Conservation (phyloP, 2,888 invertebrate species). For the Tetramorium bicarinatum region DNA sequence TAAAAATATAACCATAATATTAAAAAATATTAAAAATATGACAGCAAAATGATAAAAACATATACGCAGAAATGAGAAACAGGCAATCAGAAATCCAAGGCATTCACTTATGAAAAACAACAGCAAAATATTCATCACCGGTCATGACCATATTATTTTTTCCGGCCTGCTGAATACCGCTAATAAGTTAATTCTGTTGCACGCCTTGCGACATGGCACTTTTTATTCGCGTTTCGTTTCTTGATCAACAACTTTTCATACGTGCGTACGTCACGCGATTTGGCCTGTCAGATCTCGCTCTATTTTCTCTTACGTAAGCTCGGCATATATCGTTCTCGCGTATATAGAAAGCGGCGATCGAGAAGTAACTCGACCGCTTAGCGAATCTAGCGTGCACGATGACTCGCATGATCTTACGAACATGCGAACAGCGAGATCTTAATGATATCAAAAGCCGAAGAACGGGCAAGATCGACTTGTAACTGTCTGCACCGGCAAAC, state of each 20-base stretch:
- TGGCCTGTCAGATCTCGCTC: slow-evolving; percentile 19
- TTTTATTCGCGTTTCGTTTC: slow-evolving; percentile 19
- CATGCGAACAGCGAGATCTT: slow-evolving; percentile 35
- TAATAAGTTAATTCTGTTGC: not conserved
- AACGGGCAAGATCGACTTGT: slow-evolving; percentile 25
- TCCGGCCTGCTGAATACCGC: not conserved
- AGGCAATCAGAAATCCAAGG: not conserved
- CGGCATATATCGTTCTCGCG: slow-evolving; percentile 14
- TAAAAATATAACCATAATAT: not conserved
- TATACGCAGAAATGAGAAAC: not conserved
- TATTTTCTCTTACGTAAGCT: slow-evolving; percentile 46
- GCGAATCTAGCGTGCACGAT: slow-evolving; percentile 31
- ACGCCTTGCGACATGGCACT: not conserved
- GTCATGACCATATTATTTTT: not conserved
- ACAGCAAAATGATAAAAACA: not conserved
- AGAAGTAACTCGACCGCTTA: slow-evolving; percentile 13
- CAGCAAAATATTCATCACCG: not conserved
- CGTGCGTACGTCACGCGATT: slow-evolving; percentile 16
- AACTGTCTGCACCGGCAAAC: slow-evolving; percentile 43
- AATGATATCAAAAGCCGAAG: slow-evolving; percentile 20
- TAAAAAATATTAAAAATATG: not conserved
- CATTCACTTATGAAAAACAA: not conserved
- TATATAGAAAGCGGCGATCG: slow-evolving; percentile 46
- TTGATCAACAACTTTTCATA: slow-evolving; percentile 31
- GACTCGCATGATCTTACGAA: slow-evolving; percentile 34